Percentiles rank a stretch among this genome's conserved stretches.
These are phyloP conservation scores for Phyto melanocephala DNA, from an alignment of 2,888 invertebrate genomes.

Conservation along the genomic window DNA sequence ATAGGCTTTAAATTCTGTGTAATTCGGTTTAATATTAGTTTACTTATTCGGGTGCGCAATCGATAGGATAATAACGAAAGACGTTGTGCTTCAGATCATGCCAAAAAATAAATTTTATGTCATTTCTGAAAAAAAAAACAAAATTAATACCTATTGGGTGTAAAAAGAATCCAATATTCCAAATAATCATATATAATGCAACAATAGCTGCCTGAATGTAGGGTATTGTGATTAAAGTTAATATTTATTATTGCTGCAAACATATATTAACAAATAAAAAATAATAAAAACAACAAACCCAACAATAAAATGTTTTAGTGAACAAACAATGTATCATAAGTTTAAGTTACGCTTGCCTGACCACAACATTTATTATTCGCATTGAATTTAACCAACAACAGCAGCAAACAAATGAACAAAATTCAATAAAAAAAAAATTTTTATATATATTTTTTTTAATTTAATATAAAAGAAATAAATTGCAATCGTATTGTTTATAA, in stretches of 20 bases:
- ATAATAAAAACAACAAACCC: neutral
- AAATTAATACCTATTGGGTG: no score
- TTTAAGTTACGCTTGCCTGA: slow-evolving; percentile 52
- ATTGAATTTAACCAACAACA: neutral
- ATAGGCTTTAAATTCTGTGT: no score
- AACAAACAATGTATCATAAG: slow-evolving; percentile 53
- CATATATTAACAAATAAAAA: neutral
- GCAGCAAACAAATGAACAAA: neutral
- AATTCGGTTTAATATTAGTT: no score
- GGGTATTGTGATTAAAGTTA: no score
- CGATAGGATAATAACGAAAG: no score
- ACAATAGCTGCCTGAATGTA: no score
- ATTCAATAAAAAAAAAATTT: neutral
- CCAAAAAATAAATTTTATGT: no score
- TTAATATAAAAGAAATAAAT: slow-evolving; percentile 48
- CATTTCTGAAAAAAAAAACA: no score
- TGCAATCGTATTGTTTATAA: slow-evolving; percentile 46
- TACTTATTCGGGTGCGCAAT: no score
- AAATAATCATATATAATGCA: no score
- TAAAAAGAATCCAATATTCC: no score
- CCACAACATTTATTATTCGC: slow-evolving; percentile 54
- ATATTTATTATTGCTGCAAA: slow-evolving; percentile 6
- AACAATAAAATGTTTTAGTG: slow-evolving; percentile 26
- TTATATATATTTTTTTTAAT: slow-evolving; percentile 27
- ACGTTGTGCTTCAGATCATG: no score